These are phyloP conservation scores for Hemiprocne comata DNA, from an alignment of 2,113 vertebrate species.

Conservation along the genomic window DNA sequence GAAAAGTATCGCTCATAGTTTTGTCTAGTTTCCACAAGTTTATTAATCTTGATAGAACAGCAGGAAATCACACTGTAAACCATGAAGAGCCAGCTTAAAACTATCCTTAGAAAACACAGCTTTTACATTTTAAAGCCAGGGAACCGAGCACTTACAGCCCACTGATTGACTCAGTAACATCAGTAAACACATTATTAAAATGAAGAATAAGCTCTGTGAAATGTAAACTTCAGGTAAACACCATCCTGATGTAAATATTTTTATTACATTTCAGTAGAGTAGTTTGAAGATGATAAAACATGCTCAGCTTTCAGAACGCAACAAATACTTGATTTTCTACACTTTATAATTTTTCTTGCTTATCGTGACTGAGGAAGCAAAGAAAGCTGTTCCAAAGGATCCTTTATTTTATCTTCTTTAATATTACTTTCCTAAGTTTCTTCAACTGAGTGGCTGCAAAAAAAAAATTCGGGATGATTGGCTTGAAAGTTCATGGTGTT, in stretches of 20 bases:
- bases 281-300: neutral
- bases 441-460: neutral
- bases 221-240: neutral
- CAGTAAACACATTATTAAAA: neutral
- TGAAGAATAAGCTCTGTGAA: neutral
- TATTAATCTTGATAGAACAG: neutral
- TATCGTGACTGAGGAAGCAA: neutral
- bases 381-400: neutral
- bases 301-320: neutral
- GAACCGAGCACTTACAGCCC: neutral
- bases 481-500: fast-evolving
- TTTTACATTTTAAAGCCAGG: neutral
- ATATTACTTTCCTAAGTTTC: neutral
- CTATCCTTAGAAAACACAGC: neutral
- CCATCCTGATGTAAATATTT: neutral
- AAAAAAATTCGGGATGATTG: neutral
- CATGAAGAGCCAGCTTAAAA: neutral
- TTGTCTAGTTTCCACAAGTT: neutral
- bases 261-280: neutral
- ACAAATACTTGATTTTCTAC: neutral
- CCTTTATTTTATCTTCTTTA: neutral
- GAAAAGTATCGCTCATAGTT: neutral
- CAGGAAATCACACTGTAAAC: neutral
- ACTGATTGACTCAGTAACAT: neutral
- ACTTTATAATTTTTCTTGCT: neutral